Conservation (phyloP, 2,888 invertebrate genomes). For the Bombylius major region DNA sequence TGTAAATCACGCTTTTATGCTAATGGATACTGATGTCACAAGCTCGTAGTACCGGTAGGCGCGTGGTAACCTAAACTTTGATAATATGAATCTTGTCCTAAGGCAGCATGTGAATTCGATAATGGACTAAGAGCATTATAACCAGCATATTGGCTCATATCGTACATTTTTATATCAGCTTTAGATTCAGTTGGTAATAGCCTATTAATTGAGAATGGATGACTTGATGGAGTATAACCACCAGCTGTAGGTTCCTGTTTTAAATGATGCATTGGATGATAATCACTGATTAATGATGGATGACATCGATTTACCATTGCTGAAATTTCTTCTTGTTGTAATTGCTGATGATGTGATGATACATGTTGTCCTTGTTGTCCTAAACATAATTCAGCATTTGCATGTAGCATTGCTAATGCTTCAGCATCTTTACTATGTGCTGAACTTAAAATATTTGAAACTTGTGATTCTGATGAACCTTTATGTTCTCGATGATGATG, state of each 20-base stretch:
- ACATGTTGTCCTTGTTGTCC: slow-evolving; percentile 45
- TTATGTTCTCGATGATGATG: slow-evolving; percentile 34
- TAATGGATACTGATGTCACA: slow-evolving; percentile 81
- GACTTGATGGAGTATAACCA: slow-evolving; percentile 68
- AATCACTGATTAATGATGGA: slow-evolving; percentile 48
- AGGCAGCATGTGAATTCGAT: slow-evolving; percentile 47
- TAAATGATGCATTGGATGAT: slow-evolving; percentile 51
- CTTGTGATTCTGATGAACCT: slow-evolving; percentile 13
- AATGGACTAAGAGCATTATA: slow-evolving; percentile 50
- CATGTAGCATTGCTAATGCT: slow-evolving; percentile 59
- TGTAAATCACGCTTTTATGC: slow-evolving; percentile 49
- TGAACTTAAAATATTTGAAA: slow-evolving; percentile 22
- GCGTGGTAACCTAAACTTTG: slow-evolving; percentile 67
- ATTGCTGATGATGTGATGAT: slow-evolving; percentile 39
- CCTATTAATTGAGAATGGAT: slow-evolving; percentile 90
- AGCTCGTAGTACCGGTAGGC: slow-evolving; percentile 61
- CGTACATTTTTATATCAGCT: slow-evolving; percentile 87
- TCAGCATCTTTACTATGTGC: slow-evolving; percentile 45
- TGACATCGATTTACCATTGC: slow-evolving; percentile 54
- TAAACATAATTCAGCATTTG: slow-evolving; percentile 47
- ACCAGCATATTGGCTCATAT: slow-evolving; percentile 54
- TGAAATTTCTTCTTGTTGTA: slow-evolving; percentile 47
- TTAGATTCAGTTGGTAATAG: slow-evolving; percentile 79
- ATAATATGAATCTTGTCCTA: slow-evolving; percentile 68
- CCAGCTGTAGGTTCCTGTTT: slow-evolving; percentile 61